Base-by-base conservation (phyloP, 2,797 vertebrate genomes). In the Telmatherina bonti region DNA sequence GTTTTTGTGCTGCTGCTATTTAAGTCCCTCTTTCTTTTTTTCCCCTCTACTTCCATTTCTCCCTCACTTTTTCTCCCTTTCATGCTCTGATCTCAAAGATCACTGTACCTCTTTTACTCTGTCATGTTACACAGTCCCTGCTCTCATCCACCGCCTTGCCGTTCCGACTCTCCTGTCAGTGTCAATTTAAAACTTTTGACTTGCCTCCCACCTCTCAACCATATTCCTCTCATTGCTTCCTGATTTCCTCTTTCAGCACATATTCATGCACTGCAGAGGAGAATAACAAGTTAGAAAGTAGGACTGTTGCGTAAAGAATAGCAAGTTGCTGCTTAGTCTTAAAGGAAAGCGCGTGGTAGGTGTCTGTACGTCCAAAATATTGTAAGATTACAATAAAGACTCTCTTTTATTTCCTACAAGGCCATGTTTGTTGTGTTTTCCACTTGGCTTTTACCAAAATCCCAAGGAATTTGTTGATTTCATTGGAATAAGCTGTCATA, bases 1-100 rank as follows among this genome's bases (percentile, higher is more conserved):
- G 83, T 86, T 85, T n/a, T 76, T 74, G 58, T 67, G 38, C 82
- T 67, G 30, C 76, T 78, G 70, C 76, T 62, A 5, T 72, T 89
- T 84, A 84, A 62, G 57, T 78, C 64, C 45, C 11, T 63, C 57
- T 54, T 16, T 70, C 41, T n/a, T n/a, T n/a, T n/a, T n/a, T n/a
- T n/a, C n/a, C n/a, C 65, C 29, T 31, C 70, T 43, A 15, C 56
- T 29, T 60, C 49, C 33, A 69, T 54, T 51, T 56, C 27, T 51
- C 45, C 69, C 56, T 60, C 20, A 2, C 35, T 67, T 62, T n/a
- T 47, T 70, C 76, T 79, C 52, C 76, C 79, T 82, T 41, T 11
- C 16, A 67, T 73, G 74, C 78, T 70, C 68, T 82, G 69, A 73
- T 87, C 78, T 72, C 3, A 0, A 35, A 67, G 56, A 86, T 62